Evolutionary conservation across 2,888 invertebrate genomes (phyloP), one percentile per base, ranked within the genome.

Genomic region (Caprella mutica): DNA sequence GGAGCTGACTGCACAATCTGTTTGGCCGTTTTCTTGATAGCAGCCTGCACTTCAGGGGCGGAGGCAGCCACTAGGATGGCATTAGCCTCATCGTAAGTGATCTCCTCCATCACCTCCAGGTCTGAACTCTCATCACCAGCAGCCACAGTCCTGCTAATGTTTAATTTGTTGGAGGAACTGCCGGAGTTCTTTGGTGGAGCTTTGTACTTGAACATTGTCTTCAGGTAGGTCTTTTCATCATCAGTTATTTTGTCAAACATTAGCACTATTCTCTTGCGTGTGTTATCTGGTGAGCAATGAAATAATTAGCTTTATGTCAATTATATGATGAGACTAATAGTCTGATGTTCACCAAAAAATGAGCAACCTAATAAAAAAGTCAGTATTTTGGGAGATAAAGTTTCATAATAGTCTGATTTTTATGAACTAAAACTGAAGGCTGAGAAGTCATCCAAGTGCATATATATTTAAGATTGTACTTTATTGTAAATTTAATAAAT

Each of bases 1-100:
- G n/a, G 17, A 44, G 12, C 4, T n/a, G 35, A 35, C 12, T 35
- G 12, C 14, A 35, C 35, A 9, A 9, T 35, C 35, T 35, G 9
- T 38, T 52, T 52, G 24, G 38, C 24, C 17, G 35, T 52, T 24
- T 52, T 33, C 6, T 26, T 23, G 6, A 52, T 19, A 5, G 17
- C 23, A 33, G 38, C 19, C n/a, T 39, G 17, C 21, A 65, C 63
- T 52, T 58, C 61, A n/a, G 48, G 51, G 14, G 83, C 82, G 66
- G 84, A 84, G 24, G 86, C 83, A 67, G 83, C 80, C 4, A 87
- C 79, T 62, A 90, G 75, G 65, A 90, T 83, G 66, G 85, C 84
- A 72, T 88, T 86, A 0, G 89, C 89, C 75, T 88, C 86, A 65
- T 80, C 79, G 27, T 79, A 74, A 61, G 76, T 82, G 50, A 91